A percentile compares a stretch with the other conserved stretches of the same genome.
Evolutionary conservation across 2,797 vertebrate species (phyloP).

Genomic region (Florisuga fusca): DNA sequence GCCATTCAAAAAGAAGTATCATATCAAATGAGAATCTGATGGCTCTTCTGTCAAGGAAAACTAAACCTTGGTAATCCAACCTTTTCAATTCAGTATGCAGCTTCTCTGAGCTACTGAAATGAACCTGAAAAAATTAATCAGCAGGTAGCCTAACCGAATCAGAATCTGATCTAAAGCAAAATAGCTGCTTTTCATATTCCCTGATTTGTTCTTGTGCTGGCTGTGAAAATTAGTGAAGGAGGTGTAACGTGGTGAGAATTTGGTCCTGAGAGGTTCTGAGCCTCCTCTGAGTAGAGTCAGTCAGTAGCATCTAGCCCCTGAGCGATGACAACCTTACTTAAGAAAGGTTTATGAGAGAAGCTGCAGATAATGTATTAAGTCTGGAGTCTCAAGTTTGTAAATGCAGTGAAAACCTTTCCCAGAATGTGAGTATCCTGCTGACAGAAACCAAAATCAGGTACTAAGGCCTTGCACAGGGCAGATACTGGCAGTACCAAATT

Average conservation of each 20-base stretch:
- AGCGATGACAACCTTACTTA: neutral
- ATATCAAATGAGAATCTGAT: neutral
- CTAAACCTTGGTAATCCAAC: neutral
- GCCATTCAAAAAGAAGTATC: neutral
- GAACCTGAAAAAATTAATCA: neutral
- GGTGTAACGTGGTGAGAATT: neutral
- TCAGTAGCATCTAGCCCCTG: neutral
- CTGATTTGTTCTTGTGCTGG: neutral
- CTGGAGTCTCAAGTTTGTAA: neutral
- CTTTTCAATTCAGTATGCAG: neutral
- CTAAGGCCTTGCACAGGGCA: neutral
- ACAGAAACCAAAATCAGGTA: neutral
- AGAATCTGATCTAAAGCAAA: constrained; percentile 14
- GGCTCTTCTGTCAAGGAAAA: neutral
- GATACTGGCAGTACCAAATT: neutral
- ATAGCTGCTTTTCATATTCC: constrained; percentile 13
- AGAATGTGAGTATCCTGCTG: neutral
- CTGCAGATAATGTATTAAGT: neutral
- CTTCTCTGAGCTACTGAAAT: neutral
- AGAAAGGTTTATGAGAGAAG: neutral
- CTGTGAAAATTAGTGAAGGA: neutral
- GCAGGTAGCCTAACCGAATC: neutral
- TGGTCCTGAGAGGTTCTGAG: neutral
- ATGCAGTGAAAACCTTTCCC: neutral
- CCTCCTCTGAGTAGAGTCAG: neutral